Evolutionary conservation across 2,888 invertebrate species (phyloP), one percentile per base, ranked within the genome.

Genomic region (Dascillus cervinus): DNA sequence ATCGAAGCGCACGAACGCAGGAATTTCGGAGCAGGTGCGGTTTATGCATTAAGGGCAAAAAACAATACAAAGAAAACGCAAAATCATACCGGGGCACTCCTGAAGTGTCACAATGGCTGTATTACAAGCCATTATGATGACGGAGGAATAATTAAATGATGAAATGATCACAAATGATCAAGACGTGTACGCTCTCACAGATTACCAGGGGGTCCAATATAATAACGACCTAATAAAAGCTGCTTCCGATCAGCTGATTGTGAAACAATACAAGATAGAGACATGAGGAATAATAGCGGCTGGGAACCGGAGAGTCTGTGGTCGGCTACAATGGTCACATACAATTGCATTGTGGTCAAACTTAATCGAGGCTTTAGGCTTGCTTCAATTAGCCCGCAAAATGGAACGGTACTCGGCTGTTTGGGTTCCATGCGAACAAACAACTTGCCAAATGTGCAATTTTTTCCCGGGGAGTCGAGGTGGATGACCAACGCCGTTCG

Each of bases 311-410:
- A 34, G 25, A 36, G 43, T 35, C 34, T 39, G 41, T 41, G 46
- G 46, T 43, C 41, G 41, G n/a, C 26, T 32, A 34, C 32, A 43
- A 40, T 40, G 35, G 26, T 27, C 39, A 31, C n/a, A 41, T 37
- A 46, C 46, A 46, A 46, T 46, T 37, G 41, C 40, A 43, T 46
- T 46, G 46, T 46, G 46, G 43, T 46, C 41, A 40, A 38, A 38
- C 46, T 38, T 46, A 43, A 46, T 46, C 46, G 35, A n/a, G 43
- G 43, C 39, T 40, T 46, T 46, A 40, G 41, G 38, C 37, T 37
- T 39, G 40, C 37, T 35, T 34, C 39, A 37, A 39, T 41, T 45
- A 41, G 39, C 37, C 32, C 29, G 34, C 32, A 35, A 33, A 27
- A 39, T 27, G 28, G 20, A 39, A 35, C 39, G 39, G 38, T 39